phyloP scores from a whole-genome alignment of 2,888 invertebrate genomes.

The Melinaea marsaeus region DNA sequence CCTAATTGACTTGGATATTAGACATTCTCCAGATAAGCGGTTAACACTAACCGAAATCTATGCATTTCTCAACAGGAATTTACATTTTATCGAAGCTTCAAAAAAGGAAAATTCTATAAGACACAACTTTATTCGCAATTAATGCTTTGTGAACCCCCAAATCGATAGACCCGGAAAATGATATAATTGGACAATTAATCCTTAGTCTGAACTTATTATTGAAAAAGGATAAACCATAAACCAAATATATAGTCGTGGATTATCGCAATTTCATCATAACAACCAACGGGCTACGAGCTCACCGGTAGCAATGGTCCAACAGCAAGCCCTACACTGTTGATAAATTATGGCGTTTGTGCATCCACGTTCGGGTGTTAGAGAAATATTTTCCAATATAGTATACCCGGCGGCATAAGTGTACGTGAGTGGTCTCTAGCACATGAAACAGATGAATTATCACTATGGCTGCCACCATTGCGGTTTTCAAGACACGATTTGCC shows the following conservation, averaged over 20 bases:
- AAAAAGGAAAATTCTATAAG: conserved; percentile 98
- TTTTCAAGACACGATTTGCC: conserved; percentile 63
- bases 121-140: conserved; percentile 97
- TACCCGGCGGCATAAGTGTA: conserved; percentile 63
- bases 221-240: conserved; percentile 93
- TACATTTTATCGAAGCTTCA: conserved; percentile 96
- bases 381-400: conserved; percentile 48
- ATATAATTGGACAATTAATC: conserved; percentile 99
- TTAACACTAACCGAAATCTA: conserved; percentile 97
- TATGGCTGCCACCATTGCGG: conserved; percentile 55
- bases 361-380: conserved; percentile 84
- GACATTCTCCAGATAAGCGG: conserved; percentile 92
- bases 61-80: conserved; percentile 91
- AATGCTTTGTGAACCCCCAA: conserved; percentile 98
- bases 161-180: conserved; percentile 98
- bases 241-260: conserved; percentile 61
- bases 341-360: conserved; percentile 86
- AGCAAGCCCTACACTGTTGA: conserved; percentile 75
- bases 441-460: conserved; percentile 55
- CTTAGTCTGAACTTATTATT: conserved; percentile 97
- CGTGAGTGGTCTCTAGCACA: conserved; percentile 68
- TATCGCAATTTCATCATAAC: conserved; percentile 54
- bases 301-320: conserved; percentile 51
- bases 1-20: conserved; percentile 97
- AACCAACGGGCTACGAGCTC: conserved; percentile 60